These are phyloP conservation scores for Leiothrix lutea DNA, from an alignment of 2,113 vertebrate genomes.

Conservation along the genomic window DNA sequence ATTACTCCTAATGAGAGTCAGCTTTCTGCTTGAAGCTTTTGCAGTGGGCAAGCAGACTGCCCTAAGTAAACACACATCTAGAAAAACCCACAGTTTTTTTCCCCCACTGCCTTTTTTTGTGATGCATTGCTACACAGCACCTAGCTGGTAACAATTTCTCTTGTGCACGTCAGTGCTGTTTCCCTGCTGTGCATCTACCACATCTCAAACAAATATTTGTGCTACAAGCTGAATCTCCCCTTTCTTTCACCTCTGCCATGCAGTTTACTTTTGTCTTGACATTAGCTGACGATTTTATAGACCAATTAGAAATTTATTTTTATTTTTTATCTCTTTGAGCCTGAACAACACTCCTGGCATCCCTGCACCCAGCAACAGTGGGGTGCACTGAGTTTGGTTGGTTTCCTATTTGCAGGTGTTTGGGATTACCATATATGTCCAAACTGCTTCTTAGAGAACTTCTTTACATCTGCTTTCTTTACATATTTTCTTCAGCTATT, in stretches of 20 bases:
- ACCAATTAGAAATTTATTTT: background rate
- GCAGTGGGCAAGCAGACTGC: background rate
- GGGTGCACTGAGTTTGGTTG: background rate
- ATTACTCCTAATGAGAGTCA: background rate
- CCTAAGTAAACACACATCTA: background rate
- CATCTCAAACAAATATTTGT: background rate
- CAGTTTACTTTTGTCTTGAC: background rate
- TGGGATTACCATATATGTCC: background rate
- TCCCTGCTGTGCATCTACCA: background rate
- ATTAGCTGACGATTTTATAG: background rate
- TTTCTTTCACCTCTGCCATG: background rate
- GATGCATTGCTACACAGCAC: background rate
- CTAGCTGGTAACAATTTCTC: background rate
- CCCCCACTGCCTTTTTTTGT: background rate
- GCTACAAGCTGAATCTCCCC: background rate
- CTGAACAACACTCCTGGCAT: background rate
- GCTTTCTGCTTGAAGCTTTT: background rate
- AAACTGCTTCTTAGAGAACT: background rate
- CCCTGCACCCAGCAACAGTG: background rate
- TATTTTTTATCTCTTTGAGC: background rate
- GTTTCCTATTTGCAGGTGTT: background rate
- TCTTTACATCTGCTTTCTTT: background rate
- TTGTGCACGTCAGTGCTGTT: background rate
- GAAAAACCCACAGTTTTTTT: fast-evolving
- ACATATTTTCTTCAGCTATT: background rate